Conservation (phyloP, 92 coral and sea anemone genomes). For the Zoanthus sansibaricus region DNA sequence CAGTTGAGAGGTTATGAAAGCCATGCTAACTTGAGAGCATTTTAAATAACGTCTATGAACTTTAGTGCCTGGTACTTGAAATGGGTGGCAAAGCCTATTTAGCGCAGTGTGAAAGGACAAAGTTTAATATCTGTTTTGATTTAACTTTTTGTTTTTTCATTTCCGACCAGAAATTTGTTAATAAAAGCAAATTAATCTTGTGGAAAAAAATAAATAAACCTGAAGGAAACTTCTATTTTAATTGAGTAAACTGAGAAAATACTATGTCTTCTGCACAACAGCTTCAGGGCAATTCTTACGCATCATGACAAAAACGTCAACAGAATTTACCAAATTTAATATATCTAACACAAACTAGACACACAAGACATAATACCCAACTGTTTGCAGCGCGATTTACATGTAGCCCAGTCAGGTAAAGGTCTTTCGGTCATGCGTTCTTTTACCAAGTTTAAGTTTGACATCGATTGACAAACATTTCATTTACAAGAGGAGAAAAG, state of each 20-base stretch:
- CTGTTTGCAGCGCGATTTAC: not conserved
- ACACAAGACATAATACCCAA: not conserved
- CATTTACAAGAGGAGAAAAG: not conserved
- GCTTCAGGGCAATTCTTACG: not conserved
- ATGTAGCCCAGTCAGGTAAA: not conserved
- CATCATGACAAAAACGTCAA: not conserved
- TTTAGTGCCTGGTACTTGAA: too few relatives aligned
- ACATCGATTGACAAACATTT: not conserved
- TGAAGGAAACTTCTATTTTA: too few relatives aligned
- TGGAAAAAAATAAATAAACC: too few relatives aligned
- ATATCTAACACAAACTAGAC: not conserved
- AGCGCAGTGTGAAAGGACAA: too few relatives aligned
- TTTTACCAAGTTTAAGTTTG: not conserved
- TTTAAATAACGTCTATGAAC: too few relatives aligned
- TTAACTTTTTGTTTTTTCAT: too few relatives aligned
- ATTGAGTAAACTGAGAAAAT: not conserved
- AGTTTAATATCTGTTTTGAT: too few relatives aligned
- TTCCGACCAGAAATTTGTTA: too few relatives aligned
- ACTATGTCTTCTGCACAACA: not conserved
- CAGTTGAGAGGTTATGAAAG: too few relatives aligned
- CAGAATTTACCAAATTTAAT: not conserved
- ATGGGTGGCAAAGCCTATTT: too few relatives aligned
- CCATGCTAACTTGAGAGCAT: too few relatives aligned
- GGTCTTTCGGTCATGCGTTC: not conserved
- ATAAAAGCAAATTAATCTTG: too few relatives aligned